phyloP scores from a whole-genome alignment of 2,888 invertebrate species.

The Drosophila ustulata region DNA sequence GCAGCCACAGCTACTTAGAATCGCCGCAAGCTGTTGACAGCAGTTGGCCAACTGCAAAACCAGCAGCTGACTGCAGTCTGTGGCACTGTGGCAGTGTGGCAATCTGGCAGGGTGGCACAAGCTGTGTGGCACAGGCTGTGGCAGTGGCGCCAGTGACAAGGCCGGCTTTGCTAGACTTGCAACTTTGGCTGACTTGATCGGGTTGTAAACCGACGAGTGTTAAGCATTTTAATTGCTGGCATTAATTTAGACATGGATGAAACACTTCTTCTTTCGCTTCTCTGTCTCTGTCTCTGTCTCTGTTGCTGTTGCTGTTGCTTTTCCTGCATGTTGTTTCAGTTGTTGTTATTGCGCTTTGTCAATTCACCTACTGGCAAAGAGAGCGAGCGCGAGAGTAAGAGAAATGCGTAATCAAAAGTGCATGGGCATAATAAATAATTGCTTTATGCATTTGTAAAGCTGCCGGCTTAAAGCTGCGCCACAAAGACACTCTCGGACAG shows the following conservation, averaged over 20 bases:
- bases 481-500: constrained; percentile 31
- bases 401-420: constrained; percentile 47
- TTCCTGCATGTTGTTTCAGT: constrained; percentile 7
- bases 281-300: background rate
- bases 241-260: constrained; percentile 65
- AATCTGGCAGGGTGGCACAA: background rate
- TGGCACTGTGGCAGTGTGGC: background rate
- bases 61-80: constrained; percentile 28
- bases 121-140: background rate
- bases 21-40: constrained; percentile 71
- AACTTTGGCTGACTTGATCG: constrained; percentile 45
- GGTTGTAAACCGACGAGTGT: constrained; percentile 58
- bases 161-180: constrained; percentile 4
- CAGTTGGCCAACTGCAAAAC: constrained; percentile 45
- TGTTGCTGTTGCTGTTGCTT: background rate
- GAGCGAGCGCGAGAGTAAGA: background rate
- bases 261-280: constrained; percentile 23
- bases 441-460: constrained; percentile 44
- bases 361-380: constrained; percentile 20
- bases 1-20: constrained; percentile 56
- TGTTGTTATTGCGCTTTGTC: constrained; percentile 16
- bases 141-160: background rate
- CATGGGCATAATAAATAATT: constrained; percentile 64
- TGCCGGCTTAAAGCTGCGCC: constrained; percentile 33
- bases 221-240: constrained; percentile 76